Evolutionary conservation across 2,888 invertebrate genomes (phyloP).

Genomic region (Griposia aprilina): DNA sequence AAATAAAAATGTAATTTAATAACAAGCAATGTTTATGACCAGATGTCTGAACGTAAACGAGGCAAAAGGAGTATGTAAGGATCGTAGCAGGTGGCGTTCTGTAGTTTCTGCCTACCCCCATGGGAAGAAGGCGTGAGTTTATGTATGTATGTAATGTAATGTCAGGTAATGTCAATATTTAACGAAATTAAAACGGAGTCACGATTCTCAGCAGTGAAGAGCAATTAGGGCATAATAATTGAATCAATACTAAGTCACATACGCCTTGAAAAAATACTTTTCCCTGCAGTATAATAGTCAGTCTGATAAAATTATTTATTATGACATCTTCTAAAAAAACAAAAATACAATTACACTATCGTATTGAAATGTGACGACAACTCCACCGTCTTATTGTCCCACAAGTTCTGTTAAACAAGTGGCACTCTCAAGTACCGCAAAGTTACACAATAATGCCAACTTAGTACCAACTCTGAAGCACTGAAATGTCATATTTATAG

Average conservation of each 20-base stretch:
- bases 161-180: too few species aligned
- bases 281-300: not conserved
- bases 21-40: too few species aligned
- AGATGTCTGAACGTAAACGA: too few species aligned
- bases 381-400: not conserved
- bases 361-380: constrained; percentile 14
- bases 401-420: constrained; percentile 32
- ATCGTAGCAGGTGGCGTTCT: too few species aligned
- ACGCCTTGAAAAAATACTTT: not conserved
- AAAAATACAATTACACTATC: not conserved
- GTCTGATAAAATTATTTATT: not conserved
- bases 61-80: too few species aligned
- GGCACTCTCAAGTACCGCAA: constrained; percentile 12
- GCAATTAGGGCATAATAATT: not conserved
- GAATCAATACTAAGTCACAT: not conserved
- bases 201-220: too few species aligned
- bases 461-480: constrained; percentile 15
- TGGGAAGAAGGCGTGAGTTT: too few species aligned
- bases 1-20: too few species aligned
- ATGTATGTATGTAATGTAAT: too few species aligned
- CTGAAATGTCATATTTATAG: constrained; percentile 23
- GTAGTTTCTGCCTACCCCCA: too few species aligned
- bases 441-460: constrained; percentile 48
- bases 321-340: not conserved
- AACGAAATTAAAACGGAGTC: too few species aligned